These are phyloP conservation scores for Psittacula cyanocephala DNA, from an alignment of 2,113 vertebrate genomes.

Conservation along the genomic window DNA sequence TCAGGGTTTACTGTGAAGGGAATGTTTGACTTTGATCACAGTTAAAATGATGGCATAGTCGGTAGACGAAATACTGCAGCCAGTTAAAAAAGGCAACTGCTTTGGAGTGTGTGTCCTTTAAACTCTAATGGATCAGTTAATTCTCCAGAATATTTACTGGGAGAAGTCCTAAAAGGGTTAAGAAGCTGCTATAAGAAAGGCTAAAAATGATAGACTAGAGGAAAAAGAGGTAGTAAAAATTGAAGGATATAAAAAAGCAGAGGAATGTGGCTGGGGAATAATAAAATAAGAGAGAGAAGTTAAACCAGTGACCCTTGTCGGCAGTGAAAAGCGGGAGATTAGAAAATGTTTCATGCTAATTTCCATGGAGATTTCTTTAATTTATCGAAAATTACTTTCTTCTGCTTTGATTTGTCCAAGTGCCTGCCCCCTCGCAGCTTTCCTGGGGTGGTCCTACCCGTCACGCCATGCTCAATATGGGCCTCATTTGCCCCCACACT, in stretches of 20 bases:
- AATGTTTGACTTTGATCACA: constrained; percentile 39
- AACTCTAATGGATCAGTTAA: constrained; percentile 30
- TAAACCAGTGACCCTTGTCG: constrained; percentile 94
- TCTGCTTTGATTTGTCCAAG: constrained; percentile 90
- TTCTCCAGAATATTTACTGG: constrained; percentile 53
- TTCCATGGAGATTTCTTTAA: constrained; percentile 99
- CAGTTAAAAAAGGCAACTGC: constrained; percentile 14
- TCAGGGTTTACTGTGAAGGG: neutral
- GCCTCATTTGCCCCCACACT: constrained; percentile 84
- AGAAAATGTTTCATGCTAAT: constrained; percentile 99
- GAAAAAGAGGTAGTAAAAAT: constrained; percentile 59
- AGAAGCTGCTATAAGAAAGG: constrained; percentile 56
- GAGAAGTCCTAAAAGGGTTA: constrained; percentile 62
- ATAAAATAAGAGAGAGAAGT: constrained; percentile 84
- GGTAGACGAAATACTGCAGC: neutral
- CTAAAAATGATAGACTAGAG: constrained; percentile 45
- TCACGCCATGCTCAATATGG: constrained; percentile 83
- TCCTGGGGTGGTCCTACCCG: constrained; percentile 89
- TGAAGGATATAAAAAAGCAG: constrained; percentile 75
- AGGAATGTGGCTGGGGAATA: constrained; percentile 79
- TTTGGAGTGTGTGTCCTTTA: constrained; percentile 25
- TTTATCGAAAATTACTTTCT: constrained; percentile 93
- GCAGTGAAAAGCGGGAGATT: constrained; percentile 94
- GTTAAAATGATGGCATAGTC: neutral
- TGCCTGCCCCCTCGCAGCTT: constrained; percentile 80